phyloP scores from a whole-genome alignment of 1,140 invertebrate genomes.

The Anoplolepis gracilipes region DNA sequence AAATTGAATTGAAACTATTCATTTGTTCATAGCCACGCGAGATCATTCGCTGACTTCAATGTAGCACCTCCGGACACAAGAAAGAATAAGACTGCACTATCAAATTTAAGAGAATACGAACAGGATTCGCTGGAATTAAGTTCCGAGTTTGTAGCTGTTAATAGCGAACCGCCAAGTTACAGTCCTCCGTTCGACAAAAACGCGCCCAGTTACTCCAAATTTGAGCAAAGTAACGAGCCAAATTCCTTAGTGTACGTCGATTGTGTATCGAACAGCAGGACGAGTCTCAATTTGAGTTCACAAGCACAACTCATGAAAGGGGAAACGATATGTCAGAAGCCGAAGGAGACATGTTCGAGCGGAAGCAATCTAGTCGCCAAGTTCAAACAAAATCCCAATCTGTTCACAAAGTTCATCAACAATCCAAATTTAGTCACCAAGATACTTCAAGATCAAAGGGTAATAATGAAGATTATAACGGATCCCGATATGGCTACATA shows the following conservation, averaged over 20 bases:
- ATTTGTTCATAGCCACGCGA: constrained; percentile 3
- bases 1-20: not conserved
- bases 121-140: constrained; percentile 42
- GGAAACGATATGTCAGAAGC: constrained; percentile 67
- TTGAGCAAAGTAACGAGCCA: constrained; percentile 47
- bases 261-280: not conserved
- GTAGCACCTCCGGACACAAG: not conserved
- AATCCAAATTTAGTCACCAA: constrained; percentile 79
- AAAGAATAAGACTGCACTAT: constrained; percentile 33
- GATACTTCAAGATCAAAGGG: constrained; percentile 78
- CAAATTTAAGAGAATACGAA: constrained; percentile 36
- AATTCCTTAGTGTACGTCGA: constrained; percentile 9
- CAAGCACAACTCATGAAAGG: constrained; percentile 38
- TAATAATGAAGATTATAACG: constrained; percentile 80
- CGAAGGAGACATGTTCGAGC: constrained; percentile 67
- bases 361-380: constrained; percentile 65
- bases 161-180: constrained; percentile 43
- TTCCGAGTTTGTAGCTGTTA: constrained; percentile 59
- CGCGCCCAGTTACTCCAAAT: constrained; percentile 43
- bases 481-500: constrained; percentile 74
- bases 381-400: constrained; percentile 65
- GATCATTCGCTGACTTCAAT: constrained; percentile 42
- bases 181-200: constrained; percentile 38
- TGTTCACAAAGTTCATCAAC: constrained; percentile 76
- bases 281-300: not conserved